A percentile compares a stretch with the other conserved stretches of the same genome.
phyloP scores from a whole-genome alignment of 2,888 invertebrate species.

The Scaptomyza flava region DNA sequence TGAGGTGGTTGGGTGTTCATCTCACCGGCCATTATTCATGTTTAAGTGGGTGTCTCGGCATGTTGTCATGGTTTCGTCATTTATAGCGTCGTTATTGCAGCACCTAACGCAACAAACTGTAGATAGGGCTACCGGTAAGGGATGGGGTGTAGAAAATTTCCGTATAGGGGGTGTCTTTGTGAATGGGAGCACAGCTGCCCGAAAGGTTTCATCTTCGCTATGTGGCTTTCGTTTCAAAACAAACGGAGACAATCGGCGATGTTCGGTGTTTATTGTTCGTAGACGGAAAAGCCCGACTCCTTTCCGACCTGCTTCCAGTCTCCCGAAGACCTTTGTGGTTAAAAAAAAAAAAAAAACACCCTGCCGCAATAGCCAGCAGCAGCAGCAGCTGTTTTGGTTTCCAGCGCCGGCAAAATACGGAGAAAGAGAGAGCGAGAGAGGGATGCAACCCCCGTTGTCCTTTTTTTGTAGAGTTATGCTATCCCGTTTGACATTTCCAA shows the following conservation, averaged over 20 bases:
- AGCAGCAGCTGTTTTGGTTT: conserved; percentile 66
- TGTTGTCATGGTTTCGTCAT: conserved; percentile 74
- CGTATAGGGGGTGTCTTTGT: conserved; percentile 17
- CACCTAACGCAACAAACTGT: conserved; percentile 57
- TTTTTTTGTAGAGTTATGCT: conserved; percentile 53
- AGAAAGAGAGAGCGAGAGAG: neutral
- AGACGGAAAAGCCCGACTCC: conserved; percentile 2
- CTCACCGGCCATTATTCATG: conserved; percentile 68
- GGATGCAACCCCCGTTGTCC: conserved; percentile 52
- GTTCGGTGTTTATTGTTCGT: neutral
- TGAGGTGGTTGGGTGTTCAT: neutral
- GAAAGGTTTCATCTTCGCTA: conserved; percentile 12
- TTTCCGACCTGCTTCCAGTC: conserved; percentile 59
- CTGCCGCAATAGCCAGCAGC: conserved; percentile 29
- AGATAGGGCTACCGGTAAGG: neutral
- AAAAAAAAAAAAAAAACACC: conserved; percentile 50
- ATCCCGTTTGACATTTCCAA: conserved; percentile 67
- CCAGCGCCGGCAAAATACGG: conserved; percentile 53
- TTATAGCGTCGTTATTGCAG: conserved; percentile 77
- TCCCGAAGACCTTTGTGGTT: conserved; percentile 56
- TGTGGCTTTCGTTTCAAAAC: conserved; percentile 73
- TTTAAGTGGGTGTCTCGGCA: conserved; percentile 73
- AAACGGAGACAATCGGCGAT: conserved; percentile 53
- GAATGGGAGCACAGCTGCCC: conserved; percentile 69
- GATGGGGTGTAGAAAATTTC: neutral